Evolutionary conservation across 2,113 vertebrate species (phyloP).

Genomic region (Apteryx owenii): DNA sequence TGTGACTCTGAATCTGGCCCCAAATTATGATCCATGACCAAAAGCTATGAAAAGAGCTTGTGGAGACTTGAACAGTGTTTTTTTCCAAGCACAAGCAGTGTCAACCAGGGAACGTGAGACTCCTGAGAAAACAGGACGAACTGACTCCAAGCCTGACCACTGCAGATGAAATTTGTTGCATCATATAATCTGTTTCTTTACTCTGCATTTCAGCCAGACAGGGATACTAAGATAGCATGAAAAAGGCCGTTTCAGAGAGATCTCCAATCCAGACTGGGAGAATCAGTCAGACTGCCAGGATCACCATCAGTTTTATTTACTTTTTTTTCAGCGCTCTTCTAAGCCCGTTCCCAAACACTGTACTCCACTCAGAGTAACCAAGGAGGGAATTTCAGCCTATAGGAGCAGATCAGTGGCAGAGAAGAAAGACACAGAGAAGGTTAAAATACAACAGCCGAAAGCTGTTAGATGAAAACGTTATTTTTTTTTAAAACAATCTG

Average conservation of each 20-base stretch:
- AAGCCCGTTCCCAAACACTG: not conserved
- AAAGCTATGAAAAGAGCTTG: not conserved
- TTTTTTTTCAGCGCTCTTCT: conserved; percentile 5
- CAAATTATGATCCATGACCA: not conserved
- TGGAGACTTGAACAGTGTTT: not conserved
- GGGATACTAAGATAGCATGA: not conserved
- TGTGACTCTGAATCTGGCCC: not conserved
- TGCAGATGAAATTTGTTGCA: conserved; percentile 16
- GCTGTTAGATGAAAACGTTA: conserved; percentile 13
- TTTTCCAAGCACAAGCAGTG: not conserved
- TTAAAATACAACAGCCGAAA: not conserved
- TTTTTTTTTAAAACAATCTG: not conserved
- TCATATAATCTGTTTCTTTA: not conserved
- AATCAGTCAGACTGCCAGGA: not conserved
- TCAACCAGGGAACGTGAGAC: not conserved
- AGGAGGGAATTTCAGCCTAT: not conserved
- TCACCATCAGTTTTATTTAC: not conserved
- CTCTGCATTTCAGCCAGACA: not conserved
- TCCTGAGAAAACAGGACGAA: conserved; percentile 35
- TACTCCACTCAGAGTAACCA: not conserved
- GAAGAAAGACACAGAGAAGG: not conserved
- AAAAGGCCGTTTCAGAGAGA: not conserved
- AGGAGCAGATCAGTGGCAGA: not conserved
- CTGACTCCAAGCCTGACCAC: not conserved
- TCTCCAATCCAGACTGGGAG: not conserved